Conservation (phyloP, 2,888 invertebrate species). For the Drosophila nr. perissopoda region DNA sequence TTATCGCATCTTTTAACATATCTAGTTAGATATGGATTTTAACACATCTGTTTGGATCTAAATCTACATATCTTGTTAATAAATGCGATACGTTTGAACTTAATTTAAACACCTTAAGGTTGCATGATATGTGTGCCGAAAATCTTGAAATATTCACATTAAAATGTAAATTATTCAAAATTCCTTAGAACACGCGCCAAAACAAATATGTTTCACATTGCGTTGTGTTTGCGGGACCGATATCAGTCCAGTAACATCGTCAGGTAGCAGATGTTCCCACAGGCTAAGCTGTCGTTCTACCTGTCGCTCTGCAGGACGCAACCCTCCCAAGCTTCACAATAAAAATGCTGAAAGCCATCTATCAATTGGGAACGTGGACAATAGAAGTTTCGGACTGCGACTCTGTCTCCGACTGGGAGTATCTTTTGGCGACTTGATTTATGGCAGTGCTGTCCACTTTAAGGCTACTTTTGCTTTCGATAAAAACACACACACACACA, state of each 20-base stretch:
- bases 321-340: slow-evolving; percentile 21
- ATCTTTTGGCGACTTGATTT: slow-evolving; percentile 63
- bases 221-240: not conserved
- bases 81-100: not conserved
- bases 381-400: slow-evolving; percentile 38
- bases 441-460: slow-evolving; percentile 27
- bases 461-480: slow-evolving; percentile 44
- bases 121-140: not conserved
- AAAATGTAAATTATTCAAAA: slow-evolving; percentile 14
- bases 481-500: slow-evolving; percentile 30
- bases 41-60: not conserved
- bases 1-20: not conserved
- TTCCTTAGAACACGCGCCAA: slow-evolving; percentile 51
- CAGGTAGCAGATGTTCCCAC: slow-evolving; percentile 44
- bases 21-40: not conserved
- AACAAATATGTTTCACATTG: slow-evolving; percentile 12
- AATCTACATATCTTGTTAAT: not conserved
- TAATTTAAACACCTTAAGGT: not conserved
- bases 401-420: slow-evolving; percentile 17
- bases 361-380: slow-evolving; percentile 48
- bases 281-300: slow-evolving; percentile 3
- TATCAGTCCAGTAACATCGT: slow-evolving; percentile 29
- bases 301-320: not conserved
- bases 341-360: slow-evolving; percentile 53
- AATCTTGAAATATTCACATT: not conserved